phyloP scores from a whole-genome alignment of 2,113 vertebrate genomes.

The Crotalus helleri region DNA sequence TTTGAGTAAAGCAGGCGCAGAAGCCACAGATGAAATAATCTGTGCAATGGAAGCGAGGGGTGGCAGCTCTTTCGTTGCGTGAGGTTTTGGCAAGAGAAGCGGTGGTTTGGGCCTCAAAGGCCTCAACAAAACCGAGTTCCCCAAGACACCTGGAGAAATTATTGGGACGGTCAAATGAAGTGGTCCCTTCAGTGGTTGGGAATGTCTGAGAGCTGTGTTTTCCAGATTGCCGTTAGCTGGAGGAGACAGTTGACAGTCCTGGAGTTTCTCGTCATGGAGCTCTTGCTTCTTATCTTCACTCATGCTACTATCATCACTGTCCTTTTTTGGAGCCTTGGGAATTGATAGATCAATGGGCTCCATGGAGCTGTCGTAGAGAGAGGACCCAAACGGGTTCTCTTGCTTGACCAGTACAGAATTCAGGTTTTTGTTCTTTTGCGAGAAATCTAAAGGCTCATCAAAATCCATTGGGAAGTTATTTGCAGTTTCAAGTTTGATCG shows the following conservation, averaged over 20 bases:
- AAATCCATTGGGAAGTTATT: constrained; percentile 72
- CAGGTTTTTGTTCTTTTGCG: constrained; percentile 77
- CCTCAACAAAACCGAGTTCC: constrained; percentile 66
- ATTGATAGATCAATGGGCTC: constrained; percentile 97
- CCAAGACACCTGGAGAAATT: constrained; percentile 69
- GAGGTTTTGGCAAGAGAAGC: constrained; percentile 90
- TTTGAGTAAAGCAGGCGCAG: constrained; percentile 84
- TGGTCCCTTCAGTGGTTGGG: constrained; percentile 70
- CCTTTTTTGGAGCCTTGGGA: constrained; percentile 76
- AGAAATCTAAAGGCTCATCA: constrained; percentile 92
- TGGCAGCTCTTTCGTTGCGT: constrained; percentile 80
- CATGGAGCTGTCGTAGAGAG: constrained; percentile 73
- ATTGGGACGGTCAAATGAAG: constrained; percentile 79
- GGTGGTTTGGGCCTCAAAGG: constrained; percentile 83
- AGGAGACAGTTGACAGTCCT: constrained; percentile 57
- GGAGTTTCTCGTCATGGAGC: constrained; percentile 54
- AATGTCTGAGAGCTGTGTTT: constrained; percentile 46
- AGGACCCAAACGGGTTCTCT: constrained; percentile 69
- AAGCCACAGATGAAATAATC: constrained; percentile 96
- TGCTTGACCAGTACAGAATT: constrained; percentile 77
- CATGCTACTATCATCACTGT: constrained; percentile 54
- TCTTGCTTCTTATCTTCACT: constrained; percentile 72
- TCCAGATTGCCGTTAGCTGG: constrained; percentile 65
- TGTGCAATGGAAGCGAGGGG: constrained; percentile 95
- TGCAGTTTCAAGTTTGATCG: constrained; percentile 79